Base-by-base conservation (phyloP, 2,113 vertebrate genomes). In the Zosterops pallidus region DNA sequence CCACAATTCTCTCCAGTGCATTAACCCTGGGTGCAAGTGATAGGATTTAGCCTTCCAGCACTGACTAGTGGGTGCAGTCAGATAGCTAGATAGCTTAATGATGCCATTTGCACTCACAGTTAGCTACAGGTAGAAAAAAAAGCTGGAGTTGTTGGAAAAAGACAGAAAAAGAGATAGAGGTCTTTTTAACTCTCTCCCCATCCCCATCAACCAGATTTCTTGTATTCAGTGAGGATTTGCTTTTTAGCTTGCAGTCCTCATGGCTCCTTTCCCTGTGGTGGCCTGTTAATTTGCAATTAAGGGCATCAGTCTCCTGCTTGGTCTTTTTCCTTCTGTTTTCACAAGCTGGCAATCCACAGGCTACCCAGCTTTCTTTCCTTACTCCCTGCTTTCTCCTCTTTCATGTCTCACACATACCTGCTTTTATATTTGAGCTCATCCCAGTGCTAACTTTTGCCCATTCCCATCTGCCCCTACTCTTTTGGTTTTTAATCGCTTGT, bases 41-140 rank as follows among this genome's bases (percentile, higher is more conserved):
- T 49, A 83, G 85, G 79, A 96, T 95, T 94, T 77, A 96, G 67
- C 94, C 60, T 95, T 90, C 76, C 71, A 92, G 76, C 62, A 49
- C 65, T 91, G 86, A 85, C 87, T 94, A 33, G 79, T 88, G 93
- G 79, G 68, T 81, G 79, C 93, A 94, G 79, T 88, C 87, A 83
- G 90, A 83, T 88, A 92, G 96, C 79, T 90, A 63, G 92, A 93
- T 96, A 96, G 94, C 92, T 92, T 95, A 94, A 97, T 95, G 92
- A 56, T 94, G 94, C 90, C 82, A 93, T 96, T 93, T 96, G 68
- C 89, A 68, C 91, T 95, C 94, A 81, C 76, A 56, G 91, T 74
- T 78, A 93, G 67, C 92, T 41, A 60, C 63, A 94, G 90, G 85
- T 91, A 77, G 63, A 78, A 88, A 88, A 88, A 84, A 91, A 90